Evolutionary conservation across 2,113 vertebrate species (phyloP), one percentile per base, ranked within the genome.

Genomic region (Corydoras maculifer): DNA sequence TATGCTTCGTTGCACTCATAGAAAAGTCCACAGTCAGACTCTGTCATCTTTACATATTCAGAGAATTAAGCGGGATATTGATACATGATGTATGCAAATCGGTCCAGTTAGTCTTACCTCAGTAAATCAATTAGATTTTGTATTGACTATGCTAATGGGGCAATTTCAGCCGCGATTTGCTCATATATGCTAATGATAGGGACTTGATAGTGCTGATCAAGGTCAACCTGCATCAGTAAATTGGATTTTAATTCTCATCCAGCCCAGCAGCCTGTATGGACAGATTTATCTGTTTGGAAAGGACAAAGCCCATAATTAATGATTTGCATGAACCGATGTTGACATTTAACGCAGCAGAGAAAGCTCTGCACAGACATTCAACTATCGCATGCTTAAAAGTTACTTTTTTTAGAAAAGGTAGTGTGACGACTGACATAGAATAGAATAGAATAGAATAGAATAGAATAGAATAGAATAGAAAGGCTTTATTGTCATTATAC

Each of bases 261-360:
- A 70, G 66, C 59, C 53, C 69, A 67, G 64, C 59, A 18, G 64
- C 66, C 62, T 51, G 57, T 51, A 74, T 68, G 50, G 70, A 75
- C 64, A 62, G 61, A 75, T 72, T 72, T 75, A 78, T 72, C 69
- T 65, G 69, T 78, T 78, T 78, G 60, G 67, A 31, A 55, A 75
- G 65, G 73, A 53, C 69, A 43, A 9, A 71, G 59, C 67, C 72
- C 68, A 63, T 78, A 69, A 78, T 78, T 78, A 75, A 78, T 75
- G 59, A 50, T 32, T 51, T 66, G 63, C 70, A 78, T 58, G 67
- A 73, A 65, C 54, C 61, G 48, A 74, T 43, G 68, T 65, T 35
- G 57, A 53, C 43, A 54, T 60, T 70, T 59, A 54, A 65, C 43
- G 43, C 59, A 65, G 8, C 53, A 60, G 30, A 60, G 8, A 74